Conservation (phyloP, 2,888 invertebrate genomes). For the Slavum lentiscoides region DNA sequence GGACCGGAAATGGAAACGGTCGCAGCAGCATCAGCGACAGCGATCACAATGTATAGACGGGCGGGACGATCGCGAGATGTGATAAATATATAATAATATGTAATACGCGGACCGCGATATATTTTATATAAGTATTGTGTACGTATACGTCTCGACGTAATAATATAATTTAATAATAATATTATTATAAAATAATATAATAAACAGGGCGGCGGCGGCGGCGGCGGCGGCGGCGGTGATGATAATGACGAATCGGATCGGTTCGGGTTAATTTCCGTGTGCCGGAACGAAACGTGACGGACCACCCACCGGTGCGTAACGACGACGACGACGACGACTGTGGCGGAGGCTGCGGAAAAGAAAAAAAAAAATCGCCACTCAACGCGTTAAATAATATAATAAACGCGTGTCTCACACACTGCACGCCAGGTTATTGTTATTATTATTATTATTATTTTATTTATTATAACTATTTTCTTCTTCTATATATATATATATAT, state of each 20-base stretch:
- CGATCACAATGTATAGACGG: too few species aligned
- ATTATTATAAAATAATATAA: background rate
- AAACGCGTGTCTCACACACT: background rate
- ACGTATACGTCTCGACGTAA: conserved; percentile 17
- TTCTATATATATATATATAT: background rate
- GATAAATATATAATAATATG: too few species aligned
- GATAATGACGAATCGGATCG: conserved; percentile 53
- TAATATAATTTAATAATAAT: conserved; percentile 38
- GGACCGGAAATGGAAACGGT: too few species aligned
- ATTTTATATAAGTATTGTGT: too few species aligned
- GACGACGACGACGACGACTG: background rate
- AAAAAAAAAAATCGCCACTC: conserved; percentile 46
- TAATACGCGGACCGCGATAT: too few species aligned
- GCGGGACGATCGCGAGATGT: too few species aligned
- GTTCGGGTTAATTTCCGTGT: conserved; percentile 53
- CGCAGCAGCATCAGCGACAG: too few species aligned
- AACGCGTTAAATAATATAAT: background rate
- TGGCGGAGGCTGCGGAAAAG: conserved; percentile 32
- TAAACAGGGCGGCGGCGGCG: conserved; percentile 31
- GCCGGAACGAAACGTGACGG: conserved; percentile 53
- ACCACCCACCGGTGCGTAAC: conserved; percentile 53
- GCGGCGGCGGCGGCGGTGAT: conserved; percentile 25
- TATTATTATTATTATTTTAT: background rate
- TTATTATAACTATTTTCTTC: background rate
- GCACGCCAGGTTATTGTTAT: conserved; percentile 11